Evolutionary conservation across 1,140 invertebrate genomes (phyloP), one percentile per base, ranked within the genome.

Genomic region (Chionoecetes opilio): DNA sequence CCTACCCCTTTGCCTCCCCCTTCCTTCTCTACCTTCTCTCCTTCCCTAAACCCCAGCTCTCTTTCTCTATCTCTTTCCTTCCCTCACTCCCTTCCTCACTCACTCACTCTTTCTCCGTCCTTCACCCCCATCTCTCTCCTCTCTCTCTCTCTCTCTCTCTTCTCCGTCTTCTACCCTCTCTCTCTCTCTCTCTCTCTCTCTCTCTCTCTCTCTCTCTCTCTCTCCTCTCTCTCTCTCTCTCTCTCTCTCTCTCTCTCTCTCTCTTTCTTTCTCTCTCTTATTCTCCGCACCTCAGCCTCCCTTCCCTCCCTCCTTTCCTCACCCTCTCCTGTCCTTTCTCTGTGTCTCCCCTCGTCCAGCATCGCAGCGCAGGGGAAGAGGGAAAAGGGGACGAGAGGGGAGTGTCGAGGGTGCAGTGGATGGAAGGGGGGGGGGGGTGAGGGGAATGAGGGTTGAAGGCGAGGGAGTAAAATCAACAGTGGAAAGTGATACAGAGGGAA

Each of bases 271-370:
- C 21, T 17, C 8, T n/a, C 63, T n/a, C 63, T 75, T 63, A 14
- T 26, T 63, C 53, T 14, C 41, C 41, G 5, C 41, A 8, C 14
- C 53, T 63, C 53, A 21, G 21, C 21, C 63, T 75, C 63, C 26
- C 63, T 75, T 75, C 63, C 63, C 63, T 75, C 63, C n/a, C 63
- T 75, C 63, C 63, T n/a, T n/a, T 75, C n/a, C 63, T 75, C 63
- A n/a, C 63, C 63, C 63, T 75, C 63, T 75, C 63, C 63, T 75
- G 63, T 75, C 63, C 63, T 75, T 75, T 75, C 63, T 75, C 63
- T 75, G 21, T 75, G 26, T 26, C 63, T 75, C 63, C 63, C 26
- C 63, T 75, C 11, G 63, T n/a, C 63, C 11, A 21, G 63, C 63
- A 75, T 75, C 63, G 21, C 63, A 11, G 87, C 9, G 87, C 35